These are phyloP conservation scores for Dryas iulia DNA, from an alignment of 1,140 invertebrate species.

Conservation along the genomic window DNA sequence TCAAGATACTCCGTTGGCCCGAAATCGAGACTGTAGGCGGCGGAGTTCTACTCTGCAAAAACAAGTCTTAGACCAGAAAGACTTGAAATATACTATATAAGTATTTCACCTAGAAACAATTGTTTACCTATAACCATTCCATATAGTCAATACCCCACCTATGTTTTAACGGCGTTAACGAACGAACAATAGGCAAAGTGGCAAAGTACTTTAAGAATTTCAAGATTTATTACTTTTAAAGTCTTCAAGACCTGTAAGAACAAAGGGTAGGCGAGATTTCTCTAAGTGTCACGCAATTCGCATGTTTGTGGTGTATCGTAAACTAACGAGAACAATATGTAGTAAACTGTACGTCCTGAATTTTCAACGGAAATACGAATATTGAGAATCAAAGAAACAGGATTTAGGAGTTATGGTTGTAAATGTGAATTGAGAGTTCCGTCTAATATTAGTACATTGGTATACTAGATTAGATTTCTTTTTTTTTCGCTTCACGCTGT, in stretches of 20 bases:
- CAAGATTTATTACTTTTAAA: slow-evolving; percentile 4
- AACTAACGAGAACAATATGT: not conserved
- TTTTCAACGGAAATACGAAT: not conserved
- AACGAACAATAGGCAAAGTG: not conserved
- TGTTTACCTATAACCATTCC: too few relatives aligned
- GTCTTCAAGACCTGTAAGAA: not conserved
- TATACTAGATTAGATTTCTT: too few relatives aligned
- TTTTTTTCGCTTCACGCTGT: not conserved
- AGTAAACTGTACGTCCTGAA: not conserved
- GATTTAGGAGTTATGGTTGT: too few relatives aligned
- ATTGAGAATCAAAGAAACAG: not conserved
- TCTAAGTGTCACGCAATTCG: not conserved
- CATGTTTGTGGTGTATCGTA: slow-evolving; percentile 1
- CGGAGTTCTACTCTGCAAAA: too few relatives aligned
- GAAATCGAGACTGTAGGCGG: too few relatives aligned
- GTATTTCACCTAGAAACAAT: too few relatives aligned
- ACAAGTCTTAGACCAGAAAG: too few relatives aligned
- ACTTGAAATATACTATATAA: too few relatives aligned
- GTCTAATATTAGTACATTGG: too few relatives aligned
- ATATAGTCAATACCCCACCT: too few relatives aligned
- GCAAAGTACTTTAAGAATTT: not conserved
- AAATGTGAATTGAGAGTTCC: too few relatives aligned
- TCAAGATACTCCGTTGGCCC: too few relatives aligned
- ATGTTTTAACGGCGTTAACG: not conserved
- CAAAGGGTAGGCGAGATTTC: not conserved